Conservation (phyloP, 2,113 vertebrate species). For the Cryptoleucopteryx plumbea region DNA sequence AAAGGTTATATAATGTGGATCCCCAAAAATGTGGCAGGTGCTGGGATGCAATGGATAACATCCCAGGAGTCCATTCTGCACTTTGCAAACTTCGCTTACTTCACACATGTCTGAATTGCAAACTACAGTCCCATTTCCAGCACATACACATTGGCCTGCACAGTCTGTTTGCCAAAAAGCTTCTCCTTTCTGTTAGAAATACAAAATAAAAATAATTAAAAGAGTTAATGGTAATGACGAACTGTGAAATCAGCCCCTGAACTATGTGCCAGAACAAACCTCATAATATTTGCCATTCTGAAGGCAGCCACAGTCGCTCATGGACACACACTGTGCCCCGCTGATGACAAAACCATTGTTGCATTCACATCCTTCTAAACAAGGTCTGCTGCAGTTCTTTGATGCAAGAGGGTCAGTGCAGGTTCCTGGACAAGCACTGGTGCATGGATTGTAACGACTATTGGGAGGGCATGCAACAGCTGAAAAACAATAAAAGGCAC, state of each 20-base stretch:
- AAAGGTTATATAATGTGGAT: slow-evolving; percentile 87
- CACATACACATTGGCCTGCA: slow-evolving; percentile 67
- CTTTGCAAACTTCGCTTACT: slow-evolving; percentile 72
- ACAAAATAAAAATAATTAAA: background rate
- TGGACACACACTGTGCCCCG: slow-evolving; percentile 54
- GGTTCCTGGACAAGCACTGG: slow-evolving; percentile 63
- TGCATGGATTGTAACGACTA: slow-evolving; percentile 66
- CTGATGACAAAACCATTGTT: slow-evolving; percentile 61
- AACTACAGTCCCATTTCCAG: slow-evolving; percentile 46
- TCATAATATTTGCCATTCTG: slow-evolving; percentile 58
- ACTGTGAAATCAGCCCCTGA: background rate
- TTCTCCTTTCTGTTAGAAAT: slow-evolving; percentile 71
- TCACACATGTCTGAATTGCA: slow-evolving; percentile 69
- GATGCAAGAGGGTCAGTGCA: slow-evolving; percentile 23
- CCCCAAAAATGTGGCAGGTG: slow-evolving; percentile 82
- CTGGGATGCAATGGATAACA: slow-evolving; percentile 70
- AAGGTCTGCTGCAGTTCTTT: slow-evolving; percentile 53
- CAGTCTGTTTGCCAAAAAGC: slow-evolving; percentile 71
- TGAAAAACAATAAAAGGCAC: background rate
- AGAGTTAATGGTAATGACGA: background rate
- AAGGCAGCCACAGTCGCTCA: slow-evolving; percentile 65
- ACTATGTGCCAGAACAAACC: background rate
- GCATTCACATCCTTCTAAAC: slow-evolving; percentile 73
- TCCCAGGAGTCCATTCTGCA: slow-evolving; percentile 68
- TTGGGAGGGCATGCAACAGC: slow-evolving; percentile 68